Base-by-base conservation (phyloP, 2,797 vertebrate species). In the Sparus aurata region DNA sequence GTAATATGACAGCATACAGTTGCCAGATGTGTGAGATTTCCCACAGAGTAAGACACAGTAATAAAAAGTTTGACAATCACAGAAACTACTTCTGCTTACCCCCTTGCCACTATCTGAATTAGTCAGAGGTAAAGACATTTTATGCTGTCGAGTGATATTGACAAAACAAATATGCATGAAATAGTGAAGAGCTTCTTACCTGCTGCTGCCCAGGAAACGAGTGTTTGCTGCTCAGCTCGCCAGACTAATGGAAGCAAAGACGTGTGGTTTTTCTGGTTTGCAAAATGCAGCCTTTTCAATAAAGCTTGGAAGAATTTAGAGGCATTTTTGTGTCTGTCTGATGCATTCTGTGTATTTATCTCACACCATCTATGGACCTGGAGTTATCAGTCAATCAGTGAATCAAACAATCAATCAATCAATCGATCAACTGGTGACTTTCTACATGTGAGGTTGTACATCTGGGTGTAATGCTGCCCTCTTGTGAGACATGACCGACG, bases 241-340 rank as follows among this genome's bases (percentile, higher is more conserved):
- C 58, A 47, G 50, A 54, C 30, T 4, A 23, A n/a, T 67, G n/a
- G 50, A 61, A 10, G 41, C 20, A 30, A 13, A 54, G 57, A 12
- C 7, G 16, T 60, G 65, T 41, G 41, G 58, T 55, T 69, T 69
- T 69, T 69, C 58, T 55, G 58, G 50, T 55, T 76, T 54, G 38
- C 38, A 34, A 38, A 22, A 4, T 18, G 43, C 20, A 23, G 41
- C 38, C 50, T 16, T 60, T 52, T 61, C 12, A 34, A 52, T 34
- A 30, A 61, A 34, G 12, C 27, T 25, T 10, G 22, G 30, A 43
- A 5, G 13, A 12, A 12, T 67, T 59, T 27, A 5, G 3, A 12
- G 17, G 15, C 27, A 18, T 34, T 57, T 18, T 9, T 30, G 25
- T 10, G 8, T 58, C 23, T 34, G 18, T 18, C 16, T 34, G 34